phyloP scores from a whole-genome alignment of 2,113 vertebrate species.

The Carettochelys insculpta region DNA sequence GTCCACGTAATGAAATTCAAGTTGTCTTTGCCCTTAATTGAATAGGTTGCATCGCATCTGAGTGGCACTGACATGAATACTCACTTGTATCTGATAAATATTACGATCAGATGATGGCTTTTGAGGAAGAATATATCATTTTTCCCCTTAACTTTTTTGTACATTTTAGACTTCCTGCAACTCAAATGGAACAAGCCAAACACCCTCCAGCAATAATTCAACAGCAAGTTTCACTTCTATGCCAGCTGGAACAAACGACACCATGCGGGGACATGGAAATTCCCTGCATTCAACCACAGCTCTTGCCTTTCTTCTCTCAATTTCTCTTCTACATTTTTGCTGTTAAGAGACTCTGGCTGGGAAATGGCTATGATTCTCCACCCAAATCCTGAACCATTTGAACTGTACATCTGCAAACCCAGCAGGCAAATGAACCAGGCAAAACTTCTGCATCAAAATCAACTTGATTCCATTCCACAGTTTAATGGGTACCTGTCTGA shows the following conservation, averaged over 20 bases:
- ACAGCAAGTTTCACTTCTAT: conserved; percentile 39
- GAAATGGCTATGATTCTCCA: conserved; percentile 66
- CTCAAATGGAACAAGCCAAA: conserved; percentile 1
- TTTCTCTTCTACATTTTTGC: conserved; percentile 80
- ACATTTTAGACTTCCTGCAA: conserved; percentile 74
- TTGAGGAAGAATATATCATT: neutral
- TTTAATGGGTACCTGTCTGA: conserved; percentile 60
- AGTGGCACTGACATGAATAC: neutral
- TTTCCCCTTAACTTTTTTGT: conserved; percentile 18
- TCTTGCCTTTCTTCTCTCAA: conserved; percentile 68
- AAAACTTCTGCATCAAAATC: conserved; percentile 55
- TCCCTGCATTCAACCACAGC: conserved; percentile 72
- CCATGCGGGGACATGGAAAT: conserved; percentile 58
- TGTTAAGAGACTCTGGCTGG: conserved; percentile 79
- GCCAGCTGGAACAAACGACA: conserved; percentile 60
- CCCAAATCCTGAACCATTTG: conserved; percentile 60
- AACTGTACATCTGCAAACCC: conserved; percentile 60
- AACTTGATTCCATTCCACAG: conserved; percentile 53
- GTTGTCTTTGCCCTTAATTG: conserved; percentile 14
- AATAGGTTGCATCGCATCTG: fast-evolving
- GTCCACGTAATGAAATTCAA: neutral
- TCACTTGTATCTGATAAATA: neutral
- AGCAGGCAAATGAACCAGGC: conserved; percentile 65
- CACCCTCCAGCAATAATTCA: conserved; percentile 28
- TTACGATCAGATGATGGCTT: neutral